Evolutionary conservation across 1,140 invertebrate genomes (phyloP).

Genomic region (Ips nitidus): DNA sequence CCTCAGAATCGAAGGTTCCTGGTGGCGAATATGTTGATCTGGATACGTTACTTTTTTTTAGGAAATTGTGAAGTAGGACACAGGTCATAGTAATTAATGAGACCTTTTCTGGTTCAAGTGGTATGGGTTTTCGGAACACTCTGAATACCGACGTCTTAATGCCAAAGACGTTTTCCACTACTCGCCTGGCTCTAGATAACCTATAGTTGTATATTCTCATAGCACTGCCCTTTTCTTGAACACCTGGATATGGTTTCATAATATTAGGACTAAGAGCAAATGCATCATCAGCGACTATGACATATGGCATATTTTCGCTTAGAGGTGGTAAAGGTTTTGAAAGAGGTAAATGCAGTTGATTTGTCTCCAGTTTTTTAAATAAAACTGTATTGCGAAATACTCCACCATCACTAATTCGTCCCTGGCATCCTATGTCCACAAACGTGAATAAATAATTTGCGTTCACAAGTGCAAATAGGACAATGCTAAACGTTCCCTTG

Average conservation of each 20-base stretch:
- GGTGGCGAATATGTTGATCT: no score
- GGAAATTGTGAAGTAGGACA: constrained; percentile 48
- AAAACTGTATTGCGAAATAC: constrained; percentile 16
- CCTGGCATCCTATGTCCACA: constrained; percentile 49
- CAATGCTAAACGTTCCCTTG: constrained; percentile 52
- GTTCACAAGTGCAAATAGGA: constrained; percentile 53
- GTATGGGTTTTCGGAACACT: constrained; percentile 50
- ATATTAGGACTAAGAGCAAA: constrained; percentile 53
- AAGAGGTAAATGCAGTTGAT: constrained; percentile 7
- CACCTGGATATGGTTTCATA: constrained; percentile 53
- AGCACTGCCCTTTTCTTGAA: constrained; percentile 38
- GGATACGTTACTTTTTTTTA: constrained; percentile 30
- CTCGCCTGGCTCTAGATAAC: constrained; percentile 46
- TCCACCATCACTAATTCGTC: constrained; percentile 32
- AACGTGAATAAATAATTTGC: constrained; percentile 51
- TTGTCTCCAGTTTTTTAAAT: constrained; percentile 14
- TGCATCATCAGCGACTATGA: constrained; percentile 56
- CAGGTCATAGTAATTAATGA: constrained; percentile 39
- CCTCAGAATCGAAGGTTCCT: constrained; percentile 7
- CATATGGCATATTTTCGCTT: constrained; percentile 16
- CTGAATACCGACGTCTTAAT: constrained; percentile 49
- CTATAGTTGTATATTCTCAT: constrained; percentile 51
- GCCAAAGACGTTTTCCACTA: constrained; percentile 58
- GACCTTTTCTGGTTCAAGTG: constrained; percentile 43
- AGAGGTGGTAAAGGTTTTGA: background rate